Conservation (phyloP, 2,113 vertebrate genomes). For the Corythaeola cristata region DNA sequence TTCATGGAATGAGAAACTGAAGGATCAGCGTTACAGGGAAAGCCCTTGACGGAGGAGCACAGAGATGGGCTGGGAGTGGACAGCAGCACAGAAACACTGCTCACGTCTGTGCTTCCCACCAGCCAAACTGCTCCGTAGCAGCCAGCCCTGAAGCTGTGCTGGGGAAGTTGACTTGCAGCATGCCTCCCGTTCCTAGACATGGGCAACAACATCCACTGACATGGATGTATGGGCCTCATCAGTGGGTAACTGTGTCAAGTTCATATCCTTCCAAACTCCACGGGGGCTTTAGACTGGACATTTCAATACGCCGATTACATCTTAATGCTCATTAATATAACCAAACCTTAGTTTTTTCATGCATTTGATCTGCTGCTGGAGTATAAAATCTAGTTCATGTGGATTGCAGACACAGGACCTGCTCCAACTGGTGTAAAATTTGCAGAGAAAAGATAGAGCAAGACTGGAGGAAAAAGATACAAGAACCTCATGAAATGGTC, state of each 20-base stretch:
- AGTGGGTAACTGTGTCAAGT: background rate
- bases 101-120: background rate
- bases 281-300: background rate
- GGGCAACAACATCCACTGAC: background rate
- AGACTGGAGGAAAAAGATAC: too few species aligned
- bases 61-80: background rate
- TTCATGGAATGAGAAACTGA: background rate
- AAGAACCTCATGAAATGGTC: fast-evolving
- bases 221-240: background rate
- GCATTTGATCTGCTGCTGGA: background rate
- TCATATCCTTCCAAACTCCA: background rate
- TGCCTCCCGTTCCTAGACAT: background rate
- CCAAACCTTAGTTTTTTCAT: background rate
- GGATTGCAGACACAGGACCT: background rate
- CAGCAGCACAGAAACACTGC: background rate
- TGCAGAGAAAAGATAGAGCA: background rate
- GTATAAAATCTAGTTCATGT: background rate
- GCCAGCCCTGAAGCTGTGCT: background rate
- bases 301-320: background rate
- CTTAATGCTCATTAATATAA: background rate
- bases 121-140: too few species aligned
- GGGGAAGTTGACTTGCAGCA: background rate
- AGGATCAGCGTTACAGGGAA: background rate
- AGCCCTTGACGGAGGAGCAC: fast-evolving
- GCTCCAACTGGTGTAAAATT: background rate